These are phyloP conservation scores for Cuculus canorus DNA, from an alignment of 2,797 vertebrate species.

Conservation along the genomic window DNA sequence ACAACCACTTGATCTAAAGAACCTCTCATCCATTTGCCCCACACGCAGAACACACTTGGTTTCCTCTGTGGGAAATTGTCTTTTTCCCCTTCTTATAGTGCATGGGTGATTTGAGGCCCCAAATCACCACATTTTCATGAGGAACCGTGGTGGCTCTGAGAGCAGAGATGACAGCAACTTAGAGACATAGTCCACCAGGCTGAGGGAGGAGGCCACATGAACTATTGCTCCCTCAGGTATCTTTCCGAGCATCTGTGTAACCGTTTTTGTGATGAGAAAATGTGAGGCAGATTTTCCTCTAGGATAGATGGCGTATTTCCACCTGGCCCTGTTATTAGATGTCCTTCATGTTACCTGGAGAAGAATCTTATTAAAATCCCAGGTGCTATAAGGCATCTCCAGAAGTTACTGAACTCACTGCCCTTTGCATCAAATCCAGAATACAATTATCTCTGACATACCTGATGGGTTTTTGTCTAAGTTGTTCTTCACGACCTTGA, in stretches of 20 bases:
- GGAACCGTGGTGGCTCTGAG: not conserved
- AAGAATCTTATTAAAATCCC: not conserved
- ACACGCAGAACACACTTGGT: rapidly evolving
- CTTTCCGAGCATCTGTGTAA: not conserved
- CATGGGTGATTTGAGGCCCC: not conserved
- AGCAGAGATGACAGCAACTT: not conserved
- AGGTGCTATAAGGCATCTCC: not conserved
- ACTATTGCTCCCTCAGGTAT: not conserved
- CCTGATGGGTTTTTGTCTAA: not conserved
- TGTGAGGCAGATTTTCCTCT: not conserved
- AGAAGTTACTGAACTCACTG: not conserved
- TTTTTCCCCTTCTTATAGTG: rapidly evolving
- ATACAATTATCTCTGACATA: not conserved
- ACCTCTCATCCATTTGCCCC: not conserved
- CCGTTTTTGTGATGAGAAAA: not conserved
- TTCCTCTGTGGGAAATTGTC: not conserved
- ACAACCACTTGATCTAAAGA: not conserved
- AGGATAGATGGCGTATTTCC: not conserved
- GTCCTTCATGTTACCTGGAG: not conserved
- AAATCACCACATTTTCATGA: not conserved
- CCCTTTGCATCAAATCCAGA: not conserved
- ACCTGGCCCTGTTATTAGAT: not conserved
- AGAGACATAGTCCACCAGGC: not conserved
- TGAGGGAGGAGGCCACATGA: not conserved
- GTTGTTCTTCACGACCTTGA: not conserved